Evolutionary conservation across 1,140 invertebrate species (phyloP).

Genomic region (Magallana angulata): DNA sequence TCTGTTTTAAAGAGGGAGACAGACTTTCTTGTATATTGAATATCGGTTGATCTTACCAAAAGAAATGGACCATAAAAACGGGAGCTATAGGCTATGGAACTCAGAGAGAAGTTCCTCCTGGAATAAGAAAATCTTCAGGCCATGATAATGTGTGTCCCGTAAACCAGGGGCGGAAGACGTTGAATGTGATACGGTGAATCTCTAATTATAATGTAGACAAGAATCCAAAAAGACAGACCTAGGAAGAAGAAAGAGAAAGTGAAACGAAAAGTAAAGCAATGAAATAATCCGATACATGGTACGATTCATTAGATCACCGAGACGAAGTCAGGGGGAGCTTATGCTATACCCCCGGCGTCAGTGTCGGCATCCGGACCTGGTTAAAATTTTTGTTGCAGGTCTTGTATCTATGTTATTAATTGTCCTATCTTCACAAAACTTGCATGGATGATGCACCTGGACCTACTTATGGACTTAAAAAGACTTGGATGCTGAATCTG

Average conservation of each 20-base stretch:
- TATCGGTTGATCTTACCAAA: conserved; percentile 35
- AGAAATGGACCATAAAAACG: conserved; percentile 38
- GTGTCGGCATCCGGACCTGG: too few species aligned
- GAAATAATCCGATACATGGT: conserved; percentile 49
- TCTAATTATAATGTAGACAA: conserved; percentile 47
- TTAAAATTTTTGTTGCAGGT: conserved; percentile 28
- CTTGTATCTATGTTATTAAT: too few species aligned
- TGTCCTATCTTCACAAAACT: too few species aligned
- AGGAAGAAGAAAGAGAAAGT: conserved; percentile 48
- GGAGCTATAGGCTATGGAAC: neutral
- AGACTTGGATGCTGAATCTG: too few species aligned
- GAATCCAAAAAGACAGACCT: conserved; percentile 49
- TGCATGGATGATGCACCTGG: too few species aligned
- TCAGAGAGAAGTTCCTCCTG: neutral
- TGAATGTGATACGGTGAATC: conserved; percentile 25
- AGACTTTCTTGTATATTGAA: conserved; percentile 54
- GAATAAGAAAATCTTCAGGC: neutral
- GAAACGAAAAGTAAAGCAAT: conserved; percentile 49
- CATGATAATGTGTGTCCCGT: neutral
- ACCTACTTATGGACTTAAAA: too few species aligned
- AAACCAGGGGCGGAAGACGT: conserved; percentile 14
- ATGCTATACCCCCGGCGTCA: too few species aligned
- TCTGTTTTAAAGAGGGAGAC: conserved; percentile 54
- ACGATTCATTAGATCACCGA: too few species aligned
- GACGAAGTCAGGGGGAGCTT: too few species aligned